phyloP scores from a whole-genome alignment of 1,140 invertebrate genomes.

The Tenebrio molitor region DNA sequence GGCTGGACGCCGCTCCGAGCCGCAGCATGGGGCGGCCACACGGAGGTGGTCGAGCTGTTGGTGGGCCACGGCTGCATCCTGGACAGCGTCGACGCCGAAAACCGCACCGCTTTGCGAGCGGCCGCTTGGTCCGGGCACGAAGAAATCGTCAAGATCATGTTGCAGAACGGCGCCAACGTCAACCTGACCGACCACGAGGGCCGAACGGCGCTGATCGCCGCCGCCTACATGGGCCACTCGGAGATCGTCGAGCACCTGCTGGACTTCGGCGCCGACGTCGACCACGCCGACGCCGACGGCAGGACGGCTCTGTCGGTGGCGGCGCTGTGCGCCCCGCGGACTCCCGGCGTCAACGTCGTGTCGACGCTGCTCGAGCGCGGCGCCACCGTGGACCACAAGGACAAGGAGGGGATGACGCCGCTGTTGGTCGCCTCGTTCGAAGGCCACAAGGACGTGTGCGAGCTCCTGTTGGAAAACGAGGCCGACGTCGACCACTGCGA shows the following conservation, averaged over 20 bases:
- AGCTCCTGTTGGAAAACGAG: slow-evolving; percentile 86
- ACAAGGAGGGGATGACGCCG: slow-evolving; percentile 94
- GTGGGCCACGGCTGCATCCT: slow-evolving; percentile 76
- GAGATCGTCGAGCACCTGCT: slow-evolving; percentile 91
- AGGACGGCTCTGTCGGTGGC: slow-evolving; percentile 93
- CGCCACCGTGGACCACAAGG: slow-evolving; percentile 90
- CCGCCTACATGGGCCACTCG: slow-evolving; percentile 92
- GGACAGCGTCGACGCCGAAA: slow-evolving; percentile 84
- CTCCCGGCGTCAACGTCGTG: slow-evolving; percentile 80
- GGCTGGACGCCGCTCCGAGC: slow-evolving; percentile 90
- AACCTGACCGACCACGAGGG: slow-evolving; percentile 78
- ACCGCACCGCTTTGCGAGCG: slow-evolving; percentile 77
- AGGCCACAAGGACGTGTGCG: slow-evolving; percentile 78
- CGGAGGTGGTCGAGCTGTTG: slow-evolving; percentile 73
- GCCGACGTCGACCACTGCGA: slow-evolving; percentile 90
- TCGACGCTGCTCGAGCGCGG: slow-evolving; percentile 84
- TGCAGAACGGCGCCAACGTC: slow-evolving; percentile 78
- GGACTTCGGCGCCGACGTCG: slow-evolving; percentile 87
- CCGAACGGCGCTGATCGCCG: slow-evolving; percentile 90
- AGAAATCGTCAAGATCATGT: slow-evolving; percentile 82
- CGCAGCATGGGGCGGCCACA: slow-evolving; percentile 94
- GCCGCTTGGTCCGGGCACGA: slow-evolving; percentile 90
- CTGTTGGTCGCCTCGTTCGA: slow-evolving; percentile 95
- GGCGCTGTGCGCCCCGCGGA: slow-evolving; percentile 90
- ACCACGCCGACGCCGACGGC: slow-evolving; percentile 91